Evolutionary conservation across 2,797 vertebrate species (phyloP), one percentile per base, ranked within the genome.

Genomic region (Geotrypetes seraphini): DNA sequence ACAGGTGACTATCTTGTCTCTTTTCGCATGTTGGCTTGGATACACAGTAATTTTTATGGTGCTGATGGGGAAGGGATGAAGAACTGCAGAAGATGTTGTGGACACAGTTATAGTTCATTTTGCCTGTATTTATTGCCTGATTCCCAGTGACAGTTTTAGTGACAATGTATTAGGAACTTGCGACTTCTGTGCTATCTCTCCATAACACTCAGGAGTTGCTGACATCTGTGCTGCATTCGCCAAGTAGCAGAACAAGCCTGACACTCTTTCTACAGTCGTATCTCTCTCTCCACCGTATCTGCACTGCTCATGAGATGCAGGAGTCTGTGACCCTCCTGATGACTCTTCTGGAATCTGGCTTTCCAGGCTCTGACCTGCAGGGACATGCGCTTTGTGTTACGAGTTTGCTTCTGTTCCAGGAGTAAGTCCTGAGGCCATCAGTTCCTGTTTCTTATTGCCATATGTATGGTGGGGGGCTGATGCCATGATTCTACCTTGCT

Each of bases 261-360:
- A 76, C 56, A 38, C 29, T 65, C 10, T 84, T 77, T 66, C 67
- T 94, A 12, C 47, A 75, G 39, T 85, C 84, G 16, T 62, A 89
- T 49, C 69, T 79, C 45, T 53, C 35, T 31, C 50, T 68, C 23
- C 65, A 49, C 14, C 41, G 42, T 43, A 25, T 7, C 0, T 32
- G 22, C 1, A 47, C 28, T 30, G 26, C 28, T 24, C 40, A 0
- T 9, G 45, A 52, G 18, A 53, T 6, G 0, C 33, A 36, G 17
- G 52, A 61, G 2, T 88, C 82, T 57, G 47, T 77, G 31, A 66
- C 81, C 43, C 36, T 78, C 29, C 68, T 95, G 33, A 66, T 92
- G 2, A 39, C 33, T 10, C 26, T 81, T 35, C 36, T 85, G 41
- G 84, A 92, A 63, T 50, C 48, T 5, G 65, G 68, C 19, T 39